Evolutionary conservation across 1,140 invertebrate genomes (phyloP), one percentile per base, ranked within the genome.

Genomic region (Drosophila ohnishii): DNA sequence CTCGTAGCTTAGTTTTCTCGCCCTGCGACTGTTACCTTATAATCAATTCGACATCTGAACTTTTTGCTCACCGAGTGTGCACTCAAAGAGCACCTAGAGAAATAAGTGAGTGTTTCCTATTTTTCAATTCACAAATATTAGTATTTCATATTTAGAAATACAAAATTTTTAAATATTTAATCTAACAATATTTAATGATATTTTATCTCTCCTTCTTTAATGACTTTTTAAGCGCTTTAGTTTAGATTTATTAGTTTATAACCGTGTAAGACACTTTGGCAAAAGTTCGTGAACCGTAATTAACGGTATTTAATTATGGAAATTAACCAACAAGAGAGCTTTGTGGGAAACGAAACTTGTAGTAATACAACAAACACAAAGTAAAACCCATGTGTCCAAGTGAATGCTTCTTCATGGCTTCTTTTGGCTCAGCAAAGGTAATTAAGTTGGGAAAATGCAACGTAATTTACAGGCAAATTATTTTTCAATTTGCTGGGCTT

Each of bases 261-360:
- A 28, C 50, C 47, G 48, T 74, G 47, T 60, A 59, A 10, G 19
- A 16, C 39, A 45, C 10, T 51, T 39, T 37, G n/a, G 32, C 48
- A 48, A 14, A 57, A 69, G 67, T 69, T 70, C 60, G 56, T 57
- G 63, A 64, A 69, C 75, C 62, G 72, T 79, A 87, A 79, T 86
- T 82, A 86, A 87, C 83, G 83, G 79, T 76, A 87, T 82, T 87
- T 86, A 87, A 87, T 87, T 88, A 87, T 88, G 73, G 76, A 88
- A 87, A 88, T 87, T 87, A 87, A 71, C 45, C 30, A 60, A 57
- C 61, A 45, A 78, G 30, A 34, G 75, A 61, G 73, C 78, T 82
- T 30, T 16, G 66, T 86, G 82, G 75, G 84, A 86, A 86, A 76
- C 55, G 25, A 51, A 65, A 56, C 40, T 62, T 59, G 58, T 9